phyloP scores from a whole-genome alignment of 2,888 invertebrate genomes.

The Eucera pruinosa region DNA sequence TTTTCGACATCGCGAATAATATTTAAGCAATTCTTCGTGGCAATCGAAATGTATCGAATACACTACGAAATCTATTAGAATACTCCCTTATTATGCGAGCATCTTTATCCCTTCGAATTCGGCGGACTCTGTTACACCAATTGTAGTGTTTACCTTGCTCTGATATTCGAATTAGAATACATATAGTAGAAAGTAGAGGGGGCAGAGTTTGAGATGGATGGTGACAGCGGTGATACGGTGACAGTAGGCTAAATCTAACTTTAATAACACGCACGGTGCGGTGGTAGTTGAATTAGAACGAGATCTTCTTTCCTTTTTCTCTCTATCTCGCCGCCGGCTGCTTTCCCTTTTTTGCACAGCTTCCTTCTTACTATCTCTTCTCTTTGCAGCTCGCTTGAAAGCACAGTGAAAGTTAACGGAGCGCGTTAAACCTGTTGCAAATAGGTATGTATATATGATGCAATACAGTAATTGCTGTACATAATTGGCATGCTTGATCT shows the following conservation, averaged over 20 bases:
- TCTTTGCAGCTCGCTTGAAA: constrained; percentile 58
- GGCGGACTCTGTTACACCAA: too few relatives aligned
- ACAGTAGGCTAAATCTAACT: neutral
- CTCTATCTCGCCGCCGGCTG: neutral
- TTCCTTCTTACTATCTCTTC: constrained; percentile 32
- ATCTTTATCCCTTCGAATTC: too few relatives aligned
- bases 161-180: neutral
- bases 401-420: constrained; percentile 34
- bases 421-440: constrained; percentile 11
- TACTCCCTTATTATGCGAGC: too few relatives aligned
- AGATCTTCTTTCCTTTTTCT: neutral
- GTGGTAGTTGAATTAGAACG: neutral
- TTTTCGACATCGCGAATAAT: too few relatives aligned
- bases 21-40: too few relatives aligned
- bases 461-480: neutral
- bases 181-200: neutral
- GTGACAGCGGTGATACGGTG: too few relatives aligned
- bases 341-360: constrained; percentile 36
- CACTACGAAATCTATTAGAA: too few relatives aligned
- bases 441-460: constrained; percentile 47
- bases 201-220: neutral
- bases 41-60: too few relatives aligned
- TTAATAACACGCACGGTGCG: neutral
- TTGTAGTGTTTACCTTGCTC: constrained; percentile 4
- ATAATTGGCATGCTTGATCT: constrained; percentile 22